Percentiles rank a stretch among this genome's conserved stretches.
Evolutionary conservation across 2,888 invertebrate species (phyloP).

Genomic region (Didymodactylos carnosus): DNA sequence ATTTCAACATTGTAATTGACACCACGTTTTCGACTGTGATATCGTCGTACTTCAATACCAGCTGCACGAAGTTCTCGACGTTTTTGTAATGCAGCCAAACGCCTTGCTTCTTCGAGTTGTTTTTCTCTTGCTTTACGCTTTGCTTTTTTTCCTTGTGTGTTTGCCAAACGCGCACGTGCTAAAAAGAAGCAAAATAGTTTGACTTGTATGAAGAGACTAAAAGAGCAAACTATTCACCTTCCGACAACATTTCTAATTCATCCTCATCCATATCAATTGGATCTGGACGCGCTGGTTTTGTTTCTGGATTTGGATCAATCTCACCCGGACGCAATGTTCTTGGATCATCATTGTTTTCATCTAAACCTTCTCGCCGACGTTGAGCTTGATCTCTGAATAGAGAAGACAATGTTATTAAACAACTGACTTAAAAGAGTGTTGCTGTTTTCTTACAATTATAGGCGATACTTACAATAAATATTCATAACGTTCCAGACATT

Average conservation of each 20-base stretch:
- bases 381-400: background rate
- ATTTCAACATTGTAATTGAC: slow-evolving; percentile 93
- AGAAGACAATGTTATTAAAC: background rate
- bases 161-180: slow-evolving; percentile 85
- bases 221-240: slow-evolving; percentile 34
- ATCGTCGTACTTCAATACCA: slow-evolving; percentile 47
- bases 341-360: slow-evolving; percentile 50
- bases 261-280: slow-evolving; percentile 99
- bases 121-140: slow-evolving; percentile 68
- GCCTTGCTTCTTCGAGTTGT: slow-evolving; percentile 84
- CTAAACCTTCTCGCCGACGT: slow-evolving; percentile 15
- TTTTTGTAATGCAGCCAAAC: slow-evolving; percentile 87
- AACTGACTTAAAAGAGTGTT: slow-evolving; percentile 37
- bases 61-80: slow-evolving; percentile 88
- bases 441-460: slow-evolving; percentile 87
- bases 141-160: slow-evolving; percentile 68
- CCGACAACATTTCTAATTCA: slow-evolving; percentile 95
- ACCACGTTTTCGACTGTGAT: slow-evolving; percentile 46
- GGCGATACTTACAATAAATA: slow-evolving; percentile 76
- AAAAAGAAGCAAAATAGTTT: background rate
- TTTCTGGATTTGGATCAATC: slow-evolving; percentile 98
- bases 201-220: background rate
- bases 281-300: slow-evolving; percentile 93
- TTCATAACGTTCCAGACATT: slow-evolving; percentile 92
- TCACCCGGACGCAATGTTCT: slow-evolving; percentile 92